Evolutionary conservation across 2,113 vertebrate genomes (phyloP).

Genomic region (Antennarius striatus): DNA sequence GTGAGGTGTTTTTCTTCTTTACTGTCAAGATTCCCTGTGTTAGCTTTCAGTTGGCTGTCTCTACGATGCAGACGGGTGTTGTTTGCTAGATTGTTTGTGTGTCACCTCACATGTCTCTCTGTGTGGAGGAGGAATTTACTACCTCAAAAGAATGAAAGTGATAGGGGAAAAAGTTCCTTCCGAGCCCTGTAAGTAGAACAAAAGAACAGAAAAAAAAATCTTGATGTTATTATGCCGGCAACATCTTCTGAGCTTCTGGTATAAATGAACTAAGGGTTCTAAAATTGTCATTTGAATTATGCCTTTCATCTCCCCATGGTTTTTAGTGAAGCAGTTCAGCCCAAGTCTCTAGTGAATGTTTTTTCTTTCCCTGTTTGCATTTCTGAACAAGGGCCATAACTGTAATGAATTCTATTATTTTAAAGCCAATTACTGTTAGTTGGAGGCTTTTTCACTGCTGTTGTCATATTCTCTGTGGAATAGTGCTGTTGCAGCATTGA

Average conservation of each 20-base stretch:
- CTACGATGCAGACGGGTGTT: constrained; percentile 60
- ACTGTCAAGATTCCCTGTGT: constrained; percentile 71
- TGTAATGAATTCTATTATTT: constrained; percentile 84
- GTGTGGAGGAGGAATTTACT: constrained; percentile 68
- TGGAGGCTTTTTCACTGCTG: constrained; percentile 66
- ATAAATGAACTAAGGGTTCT: constrained; percentile 80
- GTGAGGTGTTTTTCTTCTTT: constrained; percentile 58
- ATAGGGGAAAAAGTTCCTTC: constrained; percentile 68
- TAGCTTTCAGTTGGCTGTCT: constrained; percentile 70
- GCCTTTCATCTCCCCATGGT: constrained; percentile 80
- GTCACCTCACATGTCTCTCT: constrained; percentile 64
- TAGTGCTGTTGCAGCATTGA: constrained; percentile 61
- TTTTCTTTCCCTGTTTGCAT: constrained; percentile 77
- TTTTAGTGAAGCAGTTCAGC: constrained; percentile 81
- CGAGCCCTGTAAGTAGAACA: constrained; percentile 72
- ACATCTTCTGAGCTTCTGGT: constrained; percentile 75
- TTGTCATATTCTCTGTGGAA: constrained; percentile 75
- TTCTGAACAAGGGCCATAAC: constrained; percentile 79
- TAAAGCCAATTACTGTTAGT: constrained; percentile 84
- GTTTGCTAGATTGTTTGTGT: constrained; percentile 73
- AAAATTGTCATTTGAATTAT: constrained; percentile 84
- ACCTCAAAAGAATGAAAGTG: constrained; percentile 70
- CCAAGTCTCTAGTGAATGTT: constrained; percentile 74
- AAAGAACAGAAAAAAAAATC: constrained; percentile 57
- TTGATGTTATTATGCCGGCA: constrained; percentile 72